These are phyloP conservation scores for Latrodectus geometricus DNA, from an alignment of 1,140 invertebrate genomes.

Conservation along the genomic window DNA sequence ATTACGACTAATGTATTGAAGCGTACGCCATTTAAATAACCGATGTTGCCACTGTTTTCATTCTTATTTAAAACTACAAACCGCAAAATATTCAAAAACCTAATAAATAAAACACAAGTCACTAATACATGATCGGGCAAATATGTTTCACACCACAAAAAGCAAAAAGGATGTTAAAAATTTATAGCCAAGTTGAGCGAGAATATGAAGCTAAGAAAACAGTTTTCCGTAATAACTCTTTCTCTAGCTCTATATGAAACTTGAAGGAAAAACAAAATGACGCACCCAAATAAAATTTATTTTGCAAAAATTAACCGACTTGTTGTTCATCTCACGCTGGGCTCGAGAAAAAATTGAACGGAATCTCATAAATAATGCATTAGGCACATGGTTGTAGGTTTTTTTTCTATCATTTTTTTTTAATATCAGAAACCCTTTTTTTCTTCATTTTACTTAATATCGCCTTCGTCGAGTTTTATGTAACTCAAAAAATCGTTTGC, in stretches of 20 bases:
- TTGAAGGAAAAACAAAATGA: slow-evolving; percentile 11
- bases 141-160: background rate
- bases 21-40: background rate
- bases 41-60: background rate
- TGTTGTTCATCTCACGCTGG: slow-evolving; percentile 46
- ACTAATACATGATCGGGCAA: slow-evolving; percentile 11
- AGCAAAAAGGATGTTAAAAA: background rate
- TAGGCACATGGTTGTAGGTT: slow-evolving; percentile 15
- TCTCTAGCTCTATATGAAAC: background rate
- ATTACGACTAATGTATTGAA: background rate
- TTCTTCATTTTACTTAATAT: slow-evolving; percentile 44
- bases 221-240: slow-evolving; percentile 28
- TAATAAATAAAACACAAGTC: background rate
- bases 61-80: background rate
- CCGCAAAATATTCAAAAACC: background rate
- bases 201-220: slow-evolving; percentile 9
- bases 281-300: slow-evolving; percentile 42
- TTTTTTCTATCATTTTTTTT: slow-evolving; percentile 12
- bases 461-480: slow-evolving; percentile 34
- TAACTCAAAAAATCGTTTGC: slow-evolving; percentile 33
- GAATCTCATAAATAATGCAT: slow-evolving; percentile 56
- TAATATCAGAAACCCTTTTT: slow-evolving; percentile 24
- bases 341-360: slow-evolving; percentile 32
- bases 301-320: slow-evolving; percentile 55
- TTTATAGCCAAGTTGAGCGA: background rate